phyloP scores from a whole-genome alignment of 2,113 vertebrate species.

The Leptodactylus fuscus region DNA sequence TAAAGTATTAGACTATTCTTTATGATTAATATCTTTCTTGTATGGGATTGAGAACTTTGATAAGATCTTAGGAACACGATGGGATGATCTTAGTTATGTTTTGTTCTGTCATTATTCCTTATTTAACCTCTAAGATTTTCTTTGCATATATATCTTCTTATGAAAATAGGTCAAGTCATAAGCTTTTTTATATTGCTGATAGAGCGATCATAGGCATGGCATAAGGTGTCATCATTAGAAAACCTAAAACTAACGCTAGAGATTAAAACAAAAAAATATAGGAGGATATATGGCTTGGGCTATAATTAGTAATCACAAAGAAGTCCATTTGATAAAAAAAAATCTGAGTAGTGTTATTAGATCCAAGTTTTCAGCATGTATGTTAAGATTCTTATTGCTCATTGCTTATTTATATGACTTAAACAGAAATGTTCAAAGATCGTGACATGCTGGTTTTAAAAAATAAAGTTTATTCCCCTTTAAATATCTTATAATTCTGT shows the following conservation, averaged over 20 bases:
- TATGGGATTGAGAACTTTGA: slow-evolving; percentile 66
- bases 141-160: slow-evolving; percentile 61
- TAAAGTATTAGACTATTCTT: slow-evolving; percentile 79
- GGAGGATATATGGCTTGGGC: not conserved
- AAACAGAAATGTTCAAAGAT: too few species aligned
- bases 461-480: too few species aligned
- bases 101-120: slow-evolving; percentile 64
- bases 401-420: too few species aligned
- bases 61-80: slow-evolving; percentile 68
- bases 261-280: not conserved
- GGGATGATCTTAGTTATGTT: slow-evolving; percentile 71
- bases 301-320: not conserved
- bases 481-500: too few species aligned
- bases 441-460: too few species aligned
- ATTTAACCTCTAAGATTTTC: slow-evolving; percentile 66
- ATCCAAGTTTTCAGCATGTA: not conserved
- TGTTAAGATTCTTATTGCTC: too few species aligned
- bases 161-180: slow-evolving; percentile 66
- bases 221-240: not conserved
- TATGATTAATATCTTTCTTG: slow-evolving; percentile 73
- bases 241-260: not conserved
- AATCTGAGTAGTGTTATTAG: not conserved
- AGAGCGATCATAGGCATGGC: not conserved
- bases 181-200: slow-evolving; percentile 35
- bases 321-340: not conserved